Evolutionary conservation across 2,888 invertebrate species (phyloP), one percentile per base, ranked within the genome.

Genomic region (Andrena flavipes): DNA sequence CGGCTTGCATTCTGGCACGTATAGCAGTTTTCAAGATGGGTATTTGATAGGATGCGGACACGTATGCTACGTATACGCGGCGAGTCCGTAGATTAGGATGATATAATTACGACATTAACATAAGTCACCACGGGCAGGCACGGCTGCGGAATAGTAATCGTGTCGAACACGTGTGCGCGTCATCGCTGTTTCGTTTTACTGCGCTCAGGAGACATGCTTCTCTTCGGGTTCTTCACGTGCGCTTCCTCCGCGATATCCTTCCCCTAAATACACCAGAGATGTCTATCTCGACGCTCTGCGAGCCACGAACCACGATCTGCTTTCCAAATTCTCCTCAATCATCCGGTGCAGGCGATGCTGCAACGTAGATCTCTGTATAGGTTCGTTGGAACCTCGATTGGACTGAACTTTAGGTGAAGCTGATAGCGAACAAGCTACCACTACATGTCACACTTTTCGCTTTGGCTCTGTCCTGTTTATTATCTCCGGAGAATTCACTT

Each of bases 31-130:
- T 92, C 91, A 90, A 93, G 94, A 94, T 93, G 92, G 92, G 90
- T 92, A 92, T 93, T 93, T 92, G 93, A 93, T 93, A 93, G 91
- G 92, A 93, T 85, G 90, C 83, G 91, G 90, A 91, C 92, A 91
- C 93, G 93, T 92, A 92, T 90, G 84, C 84, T 91, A 91, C 89
- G 89, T 90, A 91, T 90, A 89, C 79, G 87, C 89, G 87, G 89
- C 90, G 90, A 91, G 89, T 89, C 88, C 90, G 91, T 91, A 93
- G 94, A 94, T 93, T 93, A 93, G 92, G 92, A 92, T 92, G 93
- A 94, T 94, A 94, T 94, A 94, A 94, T 94, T 94, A 93, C 92
- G 90, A 90, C 91, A 93, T 94, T 94, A 94, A 93, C 93, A 94
- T 94, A 94, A 94, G 93, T 93, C 93, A 93, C 90, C 92, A 56